These are phyloP conservation scores for Hesperia comma DNA, from an alignment of 2,888 invertebrate species.

Conservation along the genomic window DNA sequence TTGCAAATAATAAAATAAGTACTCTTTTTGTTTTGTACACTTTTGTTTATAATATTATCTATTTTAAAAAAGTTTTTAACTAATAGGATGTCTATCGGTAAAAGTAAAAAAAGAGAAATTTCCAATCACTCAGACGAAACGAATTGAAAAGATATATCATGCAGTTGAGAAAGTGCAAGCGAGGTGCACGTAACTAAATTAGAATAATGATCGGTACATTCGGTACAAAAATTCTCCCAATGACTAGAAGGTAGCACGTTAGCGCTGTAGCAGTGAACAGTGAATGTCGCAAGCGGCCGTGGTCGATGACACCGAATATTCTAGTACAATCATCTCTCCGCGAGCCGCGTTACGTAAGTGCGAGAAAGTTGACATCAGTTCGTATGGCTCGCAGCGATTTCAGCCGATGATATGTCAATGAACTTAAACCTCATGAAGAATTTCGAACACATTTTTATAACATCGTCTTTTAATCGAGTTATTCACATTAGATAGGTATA, in stretches of 20 bases:
- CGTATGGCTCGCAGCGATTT: conserved; percentile 36
- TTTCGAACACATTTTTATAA: neutral
- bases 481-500: no score
- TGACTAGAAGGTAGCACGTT: conserved; percentile 51
- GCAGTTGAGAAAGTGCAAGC: conserved; percentile 23
- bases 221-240: conserved; percentile 45
- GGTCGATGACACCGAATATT: conserved; percentile 84
- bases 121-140: conserved; percentile 5
- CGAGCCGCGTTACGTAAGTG: conserved; percentile 68
- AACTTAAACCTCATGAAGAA: conserved; percentile 18
- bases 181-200: conserved; percentile 21
- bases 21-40: no score
- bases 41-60: no score
- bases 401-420: conserved; percentile 34
- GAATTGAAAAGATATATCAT: conserved; percentile 5
- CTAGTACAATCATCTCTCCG: conserved; percentile 78
- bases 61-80: no score
- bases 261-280: conserved; percentile 52
- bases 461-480: no score
- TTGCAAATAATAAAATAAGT: no score
- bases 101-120: neutral
- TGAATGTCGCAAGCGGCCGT: conserved; percentile 78
- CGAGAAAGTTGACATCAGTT: conserved; percentile 83
- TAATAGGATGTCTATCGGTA: no score
- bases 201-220: conserved; percentile 34